Evolutionary conservation across 2,113 vertebrate species (phyloP), one percentile per base, ranked within the genome.

Genomic region (Leptobrachium leishanense): DNA sequence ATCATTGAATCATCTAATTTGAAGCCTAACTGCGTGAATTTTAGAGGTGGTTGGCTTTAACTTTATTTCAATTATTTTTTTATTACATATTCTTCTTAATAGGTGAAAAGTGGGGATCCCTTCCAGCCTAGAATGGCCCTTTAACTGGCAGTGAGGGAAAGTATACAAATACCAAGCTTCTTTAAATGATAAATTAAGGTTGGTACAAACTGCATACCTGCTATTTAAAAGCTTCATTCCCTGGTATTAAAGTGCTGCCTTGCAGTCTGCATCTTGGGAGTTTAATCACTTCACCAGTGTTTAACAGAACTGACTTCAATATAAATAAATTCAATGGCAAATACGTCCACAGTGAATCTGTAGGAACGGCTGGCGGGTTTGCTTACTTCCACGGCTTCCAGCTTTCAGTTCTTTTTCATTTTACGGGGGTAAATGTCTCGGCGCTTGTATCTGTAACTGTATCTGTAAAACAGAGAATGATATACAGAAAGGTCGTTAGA

Each of bases 281-380:
- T 71, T 79, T 66, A 67, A 79, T 73, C 70, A 50, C 65, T 44
- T 53, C 70, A 43, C 62, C 66, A 55, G 64, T 79, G 77, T 79
- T 79, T 79, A 79, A 68, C 70, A 31, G 2, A 67, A 59, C 77
- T 68, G 62, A 44, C 70, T 31, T 63, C 66, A 79, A 79, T 41
- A 54, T 79, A 79, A 79, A 79, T 79, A 79, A 79, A 73, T 68
- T 73, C 54, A 62, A 46, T 39, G 2, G 55, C 55, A 53, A 50
- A 59, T 69, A 69, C 41, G 67, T 43, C 44, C 63, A 39, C 44
- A 9, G 63, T 12, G 50, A 73, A 46, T 54, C 46, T 72, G 64
- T 67, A 73, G 54, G 57, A 43, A 64, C 65, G 77, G 77, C 63
- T 73, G 70, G 70, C 50, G 73, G 70, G 13, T 42, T 68, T 40